Base-by-base conservation (phyloP, 2,888 invertebrate genomes). In the Drosophila fulvimacula region DNA sequence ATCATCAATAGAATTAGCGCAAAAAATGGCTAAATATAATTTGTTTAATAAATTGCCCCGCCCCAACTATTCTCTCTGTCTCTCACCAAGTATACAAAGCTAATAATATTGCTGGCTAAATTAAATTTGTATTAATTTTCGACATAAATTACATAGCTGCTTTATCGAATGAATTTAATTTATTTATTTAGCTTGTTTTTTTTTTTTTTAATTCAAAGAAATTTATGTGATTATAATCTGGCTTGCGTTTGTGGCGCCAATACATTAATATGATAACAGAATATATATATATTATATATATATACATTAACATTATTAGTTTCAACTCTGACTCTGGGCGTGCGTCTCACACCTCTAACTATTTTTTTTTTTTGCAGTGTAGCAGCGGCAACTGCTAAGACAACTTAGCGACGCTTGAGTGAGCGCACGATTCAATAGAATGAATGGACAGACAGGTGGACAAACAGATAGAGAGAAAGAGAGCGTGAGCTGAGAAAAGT, bases 361-460 rank as follows among this genome's bases (percentile, higher is more conserved):
- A 42, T 19, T 41, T 11, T 15, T 13, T 3, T 30, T 13, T 78
- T 38, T 65, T 51, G 58, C 86, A 88, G 86, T 85, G 82, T 55
- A 72, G 27, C 6, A 46, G 44, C 49, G 21, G 34, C 59, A 64
- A 71, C 63, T 69, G 84, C 88, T 78, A 76, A 83, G 86, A 72
- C 78, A 88, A 85, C 78, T 88, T 83, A 83, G 88, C 27, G 63
- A 73, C 82, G 85, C 80, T 79, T 77, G 85, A 88, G 71, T 82
- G 77, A 73, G 68, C 81, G 75, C 83, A 85, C 88, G 74, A 88
- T 85, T 85, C 86, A 82, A 88, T 85, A 71, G 80, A 80, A 83
- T 82, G 82, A 77, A 88, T 74, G 69, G 71, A 61, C 67, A 52
- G 71, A 59, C 71, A 61, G 71, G 34, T 71, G 67, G 76, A 75